Conservation (phyloP, 2,888 invertebrate species). For the Scaptomyza tumidula region DNA sequence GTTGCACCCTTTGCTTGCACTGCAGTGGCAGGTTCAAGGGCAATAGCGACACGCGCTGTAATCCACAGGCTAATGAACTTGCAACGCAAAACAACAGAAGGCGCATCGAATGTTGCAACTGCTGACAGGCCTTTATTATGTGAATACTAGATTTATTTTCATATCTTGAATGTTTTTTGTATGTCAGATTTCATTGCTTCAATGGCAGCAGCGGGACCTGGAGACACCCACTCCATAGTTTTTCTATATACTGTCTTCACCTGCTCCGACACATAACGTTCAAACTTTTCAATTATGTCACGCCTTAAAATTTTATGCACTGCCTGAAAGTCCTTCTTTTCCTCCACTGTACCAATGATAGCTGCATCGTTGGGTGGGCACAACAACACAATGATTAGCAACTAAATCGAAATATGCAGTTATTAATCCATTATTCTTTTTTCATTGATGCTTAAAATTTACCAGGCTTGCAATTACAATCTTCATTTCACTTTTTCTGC, state of each 20-base stretch:
- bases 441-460: neutral
- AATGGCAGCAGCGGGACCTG: neutral
- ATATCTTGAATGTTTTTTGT: neutral
- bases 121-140: slow-evolving; percentile 1
- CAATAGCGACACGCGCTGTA: slow-evolving; percentile 15
- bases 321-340: neutral
- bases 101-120: slow-evolving; percentile 3
- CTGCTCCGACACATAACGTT: neutral
- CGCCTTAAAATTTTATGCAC: neutral
- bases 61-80: slow-evolving; percentile 22
- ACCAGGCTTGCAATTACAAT: slow-evolving; percentile 1
- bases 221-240: neutral
- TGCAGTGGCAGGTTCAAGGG: slow-evolving; percentile 26
- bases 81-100: slow-evolving; percentile 22
- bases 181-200: neutral
- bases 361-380: neutral
- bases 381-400: slow-evolving; percentile 1
- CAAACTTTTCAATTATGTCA: neutral
- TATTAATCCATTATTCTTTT: neutral
- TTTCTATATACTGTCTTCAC: neutral
- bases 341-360: neutral
- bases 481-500: slow-evolving; percentile 6
- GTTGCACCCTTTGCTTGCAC: slow-evolving; percentile 3
- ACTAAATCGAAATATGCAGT: neutral
- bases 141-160: neutral